Evolutionary conservation across 92 coral and sea anemone genomes (phyloP), one percentile per base, ranked within the genome.

Genomic region (Phenganax marumi): DNA sequence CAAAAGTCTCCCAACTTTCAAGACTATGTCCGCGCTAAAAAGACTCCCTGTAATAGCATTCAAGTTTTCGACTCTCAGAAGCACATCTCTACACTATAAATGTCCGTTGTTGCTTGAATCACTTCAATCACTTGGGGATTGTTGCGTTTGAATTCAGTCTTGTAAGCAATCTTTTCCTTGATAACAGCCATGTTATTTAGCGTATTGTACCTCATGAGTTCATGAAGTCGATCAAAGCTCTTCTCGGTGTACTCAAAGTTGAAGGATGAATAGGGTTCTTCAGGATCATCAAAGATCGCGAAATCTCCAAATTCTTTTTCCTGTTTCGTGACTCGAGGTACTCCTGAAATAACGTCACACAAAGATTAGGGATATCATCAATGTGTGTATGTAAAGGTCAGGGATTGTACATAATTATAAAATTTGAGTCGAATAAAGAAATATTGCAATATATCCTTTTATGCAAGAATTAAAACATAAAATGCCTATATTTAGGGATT

Each of bases 131-230:
- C 2, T 18, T 62, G 21, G 25, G 69, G 70, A 23, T 77, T 60
- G 43, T 77, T 77, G 25, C 88, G 90, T 52, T 86, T 82, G 70
- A 82, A 85, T 46, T 82, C 63, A 8, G 91, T 88, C 9, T 87
- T 81, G 12, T 88, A 91, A 0, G 88, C 91, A 61, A 93, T 87
- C 48, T 87, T 90, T 54, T 91, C 92, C 47, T 85, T 91, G 70
- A 93, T 93, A 62, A 81, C 47, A 5, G 87, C 79, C 46, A 84
- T 88, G 19, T 86, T 77, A 13, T 89, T 85, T n/a, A 87, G 75
- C 0, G 97, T 91, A 84, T 93, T 93, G 85, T 87, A 93, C 76
- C 90, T 92, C 80, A 86, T 87, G 39, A 93, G 76, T 16, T 62
- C 13, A 62, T 62, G 68, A 18, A 89, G 89, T 52, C 82, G 72